phyloP scores from a whole-genome alignment of 2,888 invertebrate genomes.

The Myopa tessellatipennis region DNA sequence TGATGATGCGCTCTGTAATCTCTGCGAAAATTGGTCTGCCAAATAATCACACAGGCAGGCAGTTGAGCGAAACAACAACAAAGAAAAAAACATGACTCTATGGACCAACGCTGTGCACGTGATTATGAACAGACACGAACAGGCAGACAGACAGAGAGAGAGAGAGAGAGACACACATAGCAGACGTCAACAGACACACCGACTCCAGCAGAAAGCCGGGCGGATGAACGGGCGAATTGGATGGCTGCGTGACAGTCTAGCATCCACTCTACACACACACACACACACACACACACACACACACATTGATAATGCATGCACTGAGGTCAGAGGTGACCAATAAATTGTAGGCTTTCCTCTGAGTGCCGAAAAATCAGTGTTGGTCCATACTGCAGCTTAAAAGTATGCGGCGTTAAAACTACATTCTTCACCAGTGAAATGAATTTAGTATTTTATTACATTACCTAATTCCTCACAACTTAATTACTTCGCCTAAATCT shows the following conservation, averaged over 20 bases:
- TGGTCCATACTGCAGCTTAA: neutral
- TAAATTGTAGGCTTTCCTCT: slow-evolving; percentile 54
- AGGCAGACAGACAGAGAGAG: slow-evolving; percentile 1
- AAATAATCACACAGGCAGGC: slow-evolving; percentile 41
- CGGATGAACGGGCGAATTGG: neutral
- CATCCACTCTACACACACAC: neutral
- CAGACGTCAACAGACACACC: too few relatives aligned
- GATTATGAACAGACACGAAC: slow-evolving; percentile 33
- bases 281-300: neutral
- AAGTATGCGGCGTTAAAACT: neutral
- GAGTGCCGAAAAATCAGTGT: neutral
- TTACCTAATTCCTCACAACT: too few relatives aligned
- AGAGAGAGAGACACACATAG: neutral
- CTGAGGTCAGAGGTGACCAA: slow-evolving; percentile 65
- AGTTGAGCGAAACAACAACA: neutral
- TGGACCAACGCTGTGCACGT: slow-evolving; percentile 36
- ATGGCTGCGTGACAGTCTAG: neutral
- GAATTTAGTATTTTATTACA: neutral
- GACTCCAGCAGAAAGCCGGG: neutral
- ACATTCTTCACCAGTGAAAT: neutral
- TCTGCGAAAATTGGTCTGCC: slow-evolving; percentile 48
- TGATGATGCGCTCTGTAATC: slow-evolving; percentile 50
- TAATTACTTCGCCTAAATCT: too few relatives aligned
- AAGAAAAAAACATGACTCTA: neutral
- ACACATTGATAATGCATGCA: slow-evolving; percentile 63